Conservation (phyloP, 2,113 vertebrate species). For the Oncorhynchus kisutch region DNA sequence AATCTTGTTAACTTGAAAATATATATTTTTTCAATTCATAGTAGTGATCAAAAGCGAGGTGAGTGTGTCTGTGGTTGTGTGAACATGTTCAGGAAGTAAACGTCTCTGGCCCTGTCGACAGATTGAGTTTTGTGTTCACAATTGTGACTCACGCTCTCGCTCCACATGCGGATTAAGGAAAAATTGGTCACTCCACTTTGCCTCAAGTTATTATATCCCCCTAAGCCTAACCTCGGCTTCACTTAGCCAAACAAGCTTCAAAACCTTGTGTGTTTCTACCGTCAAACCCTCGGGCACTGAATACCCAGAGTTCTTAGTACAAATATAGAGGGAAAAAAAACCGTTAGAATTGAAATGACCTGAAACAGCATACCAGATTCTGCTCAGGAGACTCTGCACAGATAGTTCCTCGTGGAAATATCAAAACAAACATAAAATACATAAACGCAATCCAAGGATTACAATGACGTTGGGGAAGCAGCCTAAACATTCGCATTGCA, state of each 20-base stretch:
- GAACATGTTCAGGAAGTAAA: slow-evolving; percentile 19
- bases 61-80: slow-evolving; percentile 8
- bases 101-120: slow-evolving; percentile 58
- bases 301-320: slow-evolving; percentile 12
- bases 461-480: slow-evolving; percentile 4
- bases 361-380: slow-evolving; percentile 6
- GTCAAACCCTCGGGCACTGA: slow-evolving; percentile 14
- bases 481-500: slow-evolving; percentile 9
- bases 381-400: slow-evolving; percentile 18
- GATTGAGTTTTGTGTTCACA: slow-evolving; percentile 58
- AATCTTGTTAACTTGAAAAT: slow-evolving; percentile 32
- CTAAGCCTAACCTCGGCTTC: slow-evolving; percentile 41
- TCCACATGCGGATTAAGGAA: slow-evolving; percentile 54
- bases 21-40: slow-evolving; percentile 55
- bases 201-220: slow-evolving; percentile 55
- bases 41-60: slow-evolving; percentile 50
- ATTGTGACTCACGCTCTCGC: slow-evolving; percentile 36
- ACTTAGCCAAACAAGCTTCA: slow-evolving; percentile 33
- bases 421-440: slow-evolving; percentile 19
- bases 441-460: slow-evolving; percentile 13
- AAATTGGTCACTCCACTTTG: slow-evolving; percentile 40
- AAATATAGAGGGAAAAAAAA: slow-evolving; percentile 11
- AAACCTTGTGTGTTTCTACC: slow-evolving; percentile 10
- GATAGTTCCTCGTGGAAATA: slow-evolving; percentile 17
- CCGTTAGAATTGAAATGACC: slow-evolving; percentile 14